Evolutionary conservation across 2,888 invertebrate species (phyloP), one percentile per base, ranked within the genome.

Genomic region (Lumbricus terrestris): DNA sequence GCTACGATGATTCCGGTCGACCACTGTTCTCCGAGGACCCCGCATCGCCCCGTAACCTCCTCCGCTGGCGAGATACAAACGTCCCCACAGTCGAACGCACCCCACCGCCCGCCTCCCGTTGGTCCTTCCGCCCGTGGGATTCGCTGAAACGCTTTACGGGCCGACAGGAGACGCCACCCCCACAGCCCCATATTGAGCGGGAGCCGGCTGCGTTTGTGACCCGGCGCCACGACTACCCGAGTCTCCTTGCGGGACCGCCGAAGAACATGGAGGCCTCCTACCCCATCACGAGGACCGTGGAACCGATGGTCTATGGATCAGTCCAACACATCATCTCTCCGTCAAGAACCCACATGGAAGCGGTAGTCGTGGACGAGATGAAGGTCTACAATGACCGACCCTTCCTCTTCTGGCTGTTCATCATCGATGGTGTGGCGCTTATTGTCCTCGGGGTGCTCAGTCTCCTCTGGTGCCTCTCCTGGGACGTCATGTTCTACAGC

Each of bases 311-410:
- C 6, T 6, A 37, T 85, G 85, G 37, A 2, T 85, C 85, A 37
- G 35, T 35, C 37, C 85, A 85, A 35, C 85, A 85, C 85, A 85
- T 85, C 85, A 85, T 85, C 85, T 85, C 34, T 85, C 34, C 85
- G 23, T 20, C n/a, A 6, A 85, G 35, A 35, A 37, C 85, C 34
- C 85, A 85, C n/a, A 85, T 85, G 85, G 85, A 85, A 33, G 85
- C 85, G 33, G 85, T 90, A 20, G 69, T 90, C n/a, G 90, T 90
- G 88, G 88, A 90, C 35, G 90, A 90, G 90, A 90, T 90, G 82
- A 88, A 38, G 90, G 88, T 90, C 82, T 90, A 88, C 82, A 37
- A 40, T 18, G 69, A 82, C 23, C 47, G 38, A 6, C 90, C 90
- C 29, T 40, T 88, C n/a, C 47, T 83, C 42, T 88, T 88, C n/a